Evolutionary conservation across 2,888 invertebrate genomes (phyloP).

Genomic region (Tigriopus californicus): DNA sequence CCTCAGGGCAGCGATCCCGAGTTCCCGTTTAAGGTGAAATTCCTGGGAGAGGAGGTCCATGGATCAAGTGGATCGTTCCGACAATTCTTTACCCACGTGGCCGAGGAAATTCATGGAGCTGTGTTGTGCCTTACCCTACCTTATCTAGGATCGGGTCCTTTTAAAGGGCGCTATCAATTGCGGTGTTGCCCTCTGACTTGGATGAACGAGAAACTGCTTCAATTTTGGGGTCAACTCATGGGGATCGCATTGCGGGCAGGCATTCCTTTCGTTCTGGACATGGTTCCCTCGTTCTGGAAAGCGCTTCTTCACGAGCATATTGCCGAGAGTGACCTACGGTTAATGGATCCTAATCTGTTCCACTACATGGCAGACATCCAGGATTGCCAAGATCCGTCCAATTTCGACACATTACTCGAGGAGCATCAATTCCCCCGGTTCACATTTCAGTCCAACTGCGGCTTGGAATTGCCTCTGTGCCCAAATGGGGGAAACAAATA

Average conservation of each 20-base stretch:
- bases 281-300: conserved; percentile 12
- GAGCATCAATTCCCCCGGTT: conserved; percentile 1
- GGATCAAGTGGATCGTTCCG: conserved; percentile 30
- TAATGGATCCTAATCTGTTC: background rate
- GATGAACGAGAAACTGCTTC: conserved; percentile 26
- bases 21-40: conserved; percentile 27
- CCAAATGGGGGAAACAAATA: background rate
- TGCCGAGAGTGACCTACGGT: background rate
- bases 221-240: conserved; percentile 25
- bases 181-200: conserved; percentile 26
- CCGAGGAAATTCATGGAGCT: conserved; percentile 25
- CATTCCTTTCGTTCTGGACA: conserved; percentile 5
- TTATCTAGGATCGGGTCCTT: conserved; percentile 23
- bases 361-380: background rate
- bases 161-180: conserved; percentile 25
- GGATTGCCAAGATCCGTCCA: background rate
- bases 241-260: conserved; percentile 12
- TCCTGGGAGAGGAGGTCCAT: conserved; percentile 29
- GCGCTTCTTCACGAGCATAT: background rate
- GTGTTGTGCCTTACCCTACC: conserved; percentile 24
- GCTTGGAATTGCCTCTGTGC: background rate
- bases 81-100: conserved; percentile 27
- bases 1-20: conserved; percentile 29
- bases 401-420: conserved; percentile 8
- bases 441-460: background rate